Conservation (phyloP, 2,797 vertebrate genomes). For the Melanotaenia trifasciata region DNA sequence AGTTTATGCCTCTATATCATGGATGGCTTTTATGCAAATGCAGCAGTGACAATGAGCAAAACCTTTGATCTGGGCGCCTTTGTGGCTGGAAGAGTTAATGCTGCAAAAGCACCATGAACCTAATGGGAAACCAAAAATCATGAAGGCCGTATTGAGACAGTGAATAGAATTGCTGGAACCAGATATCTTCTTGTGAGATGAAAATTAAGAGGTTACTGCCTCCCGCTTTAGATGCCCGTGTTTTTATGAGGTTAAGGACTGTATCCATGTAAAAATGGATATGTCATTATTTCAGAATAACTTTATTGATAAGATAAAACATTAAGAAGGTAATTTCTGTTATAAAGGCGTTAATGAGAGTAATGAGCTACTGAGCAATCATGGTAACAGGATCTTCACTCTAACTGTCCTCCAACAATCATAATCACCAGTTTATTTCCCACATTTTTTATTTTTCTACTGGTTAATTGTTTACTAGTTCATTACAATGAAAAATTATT, state of each 20-base stretch:
- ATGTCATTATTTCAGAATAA: conserved; percentile 35
- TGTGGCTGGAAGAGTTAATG: conserved; percentile 62
- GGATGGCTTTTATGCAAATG: conserved; percentile 74
- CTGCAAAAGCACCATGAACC: conserved; percentile 50
- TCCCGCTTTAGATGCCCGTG: conserved; percentile 12
- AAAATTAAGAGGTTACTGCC: conserved; percentile 51
- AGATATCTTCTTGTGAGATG: conserved; percentile 35
- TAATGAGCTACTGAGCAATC: conserved; percentile 24
- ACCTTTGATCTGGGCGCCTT: conserved; percentile 75
- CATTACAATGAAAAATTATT: conserved; percentile 9
- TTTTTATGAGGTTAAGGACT: conserved; percentile 61
- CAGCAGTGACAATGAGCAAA: conserved; percentile 47
- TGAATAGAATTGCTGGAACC: conserved; percentile 42
- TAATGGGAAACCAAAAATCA: conserved; percentile 46
- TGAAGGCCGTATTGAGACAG: conserved; percentile 25
- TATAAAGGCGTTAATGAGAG: conserved; percentile 21
- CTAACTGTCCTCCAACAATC: conserved; percentile 7
- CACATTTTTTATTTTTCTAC: conserved; percentile 8
- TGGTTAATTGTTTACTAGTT: conserved; percentile 13
- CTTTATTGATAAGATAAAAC: conserved; percentile 38
- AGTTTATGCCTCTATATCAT: conserved; percentile 63
- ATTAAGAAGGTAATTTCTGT: conserved; percentile 32
- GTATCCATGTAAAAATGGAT: conserved; percentile 10
- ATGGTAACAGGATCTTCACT: conserved; percentile 28
- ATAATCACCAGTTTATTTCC: conserved; percentile 3